Base-by-base conservation (phyloP, 2,797 vertebrate species). In the Petrocephalus schoutedeni region DNA sequence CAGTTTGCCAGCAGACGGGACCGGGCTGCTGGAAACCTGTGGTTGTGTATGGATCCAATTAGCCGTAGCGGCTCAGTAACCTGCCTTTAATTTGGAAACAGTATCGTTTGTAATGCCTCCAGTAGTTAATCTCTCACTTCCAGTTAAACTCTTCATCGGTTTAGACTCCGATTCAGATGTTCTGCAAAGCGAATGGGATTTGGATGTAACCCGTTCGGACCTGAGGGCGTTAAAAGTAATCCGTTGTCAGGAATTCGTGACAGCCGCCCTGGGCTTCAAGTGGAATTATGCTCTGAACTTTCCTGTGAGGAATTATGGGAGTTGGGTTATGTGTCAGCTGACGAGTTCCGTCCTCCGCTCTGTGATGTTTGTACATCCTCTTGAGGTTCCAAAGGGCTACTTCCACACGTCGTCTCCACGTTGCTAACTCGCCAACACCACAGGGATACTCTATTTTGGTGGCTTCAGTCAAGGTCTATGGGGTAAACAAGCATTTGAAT, bases 1-100 rank as follows among this genome's bases (percentile, higher is more conserved):
- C 21, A 67, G 12, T 88, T 59, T 67, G 92, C 90, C 93, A 91
- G 91, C 85, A 67, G 86, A 74, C 36, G 14, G 28, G 86, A 53
- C 80, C 80, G 23, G 36, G 83, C 87, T 84, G 86, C 80, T 57
- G 21, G 59, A 80, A 89, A 77, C 54, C 23, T 57, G 89, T 53
- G 71, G 56, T 7, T 3, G 14, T 57, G 88, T 87, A 87, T 90
- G 89, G 56, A 85, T 86, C 86, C 80, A 87, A 87, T 90, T 90
- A 88, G 80, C 61, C 23, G 2, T 23, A 49, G 82, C 36, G 45
- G 61, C 85, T 87, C 41, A n/a, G 86, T 56, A 85, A 80, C 88
- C 88, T 87, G 88, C 86, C 89, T 90, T 90, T 87, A 85, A 90
- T 90, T 89, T 87, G 87, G 64, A 82, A 85, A 61, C 23, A 45